Base-by-base conservation (phyloP, 2,797 vertebrate species). In the Acanthopagrus latus region DNA sequence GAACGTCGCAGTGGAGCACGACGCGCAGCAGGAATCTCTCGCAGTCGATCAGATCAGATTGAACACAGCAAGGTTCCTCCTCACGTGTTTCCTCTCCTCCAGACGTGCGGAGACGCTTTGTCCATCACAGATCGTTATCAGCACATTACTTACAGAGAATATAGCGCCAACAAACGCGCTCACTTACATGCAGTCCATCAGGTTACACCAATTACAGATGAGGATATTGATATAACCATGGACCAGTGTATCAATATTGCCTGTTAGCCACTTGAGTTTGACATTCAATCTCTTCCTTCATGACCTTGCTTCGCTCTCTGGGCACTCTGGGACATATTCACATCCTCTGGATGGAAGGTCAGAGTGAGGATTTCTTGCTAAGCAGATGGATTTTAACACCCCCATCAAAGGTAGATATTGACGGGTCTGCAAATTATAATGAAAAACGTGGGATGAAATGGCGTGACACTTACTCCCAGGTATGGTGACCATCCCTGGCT, bases 191-290 rank as follows among this genome's bases (percentile, higher is more conserved):
- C 27, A 64, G 66, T 77, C 54, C 67, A 71, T 84, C 63, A 76
- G 67, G 81, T 85, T 84, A 67, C 58, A 86, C 72, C 84, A 89
- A 90, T 86, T 90, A 81, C 75, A 81, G 65, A 75, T 83, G 66
- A 38, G 4, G 23, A 78, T 86, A 91, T 86, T 84, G 82, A 89
- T 86, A 77, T 56, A 84, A 57, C 76, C 64, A 83, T 91, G 47
- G 80, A 66, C 52, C 55, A 57, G 48, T 71, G 68, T 85, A 86
- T 91, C 85, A 86, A 76, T 88, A 86, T 43, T 78, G 27, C 52
- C 79, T 72, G 78, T 89, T 74, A 82, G 59, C 76, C 77, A 29
- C 60, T 51, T 54, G 58, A 43, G 51, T 86, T 85, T 81, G 78
- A 69, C 78, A 65, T 84, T 89, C 74, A 81, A 25, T 80, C 66